Evolutionary conservation across 2,113 vertebrate species (phyloP).

Genomic region (Cheilinus undulatus): DNA sequence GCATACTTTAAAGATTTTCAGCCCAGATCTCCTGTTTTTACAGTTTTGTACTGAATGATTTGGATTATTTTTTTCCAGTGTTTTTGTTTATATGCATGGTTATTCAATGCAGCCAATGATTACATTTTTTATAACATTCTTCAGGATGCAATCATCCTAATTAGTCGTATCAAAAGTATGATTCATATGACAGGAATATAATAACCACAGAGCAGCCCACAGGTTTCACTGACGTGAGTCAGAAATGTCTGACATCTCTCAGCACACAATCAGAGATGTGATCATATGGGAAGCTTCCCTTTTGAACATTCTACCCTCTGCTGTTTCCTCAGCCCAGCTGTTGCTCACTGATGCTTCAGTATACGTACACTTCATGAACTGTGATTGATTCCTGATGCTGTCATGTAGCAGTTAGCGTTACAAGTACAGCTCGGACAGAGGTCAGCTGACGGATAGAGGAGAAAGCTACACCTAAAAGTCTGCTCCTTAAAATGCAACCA

Average conservation of each 20-base stretch:
- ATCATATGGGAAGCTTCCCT: not conserved
- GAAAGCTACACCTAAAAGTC: constrained; percentile 33
- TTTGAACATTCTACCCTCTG: not conserved
- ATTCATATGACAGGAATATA: not conserved
- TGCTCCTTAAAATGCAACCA: constrained; percentile 16
- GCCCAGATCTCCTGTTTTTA: too few species aligned
- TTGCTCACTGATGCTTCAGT: not conserved
- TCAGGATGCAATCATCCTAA: too few species aligned
- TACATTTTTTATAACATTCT: not conserved
- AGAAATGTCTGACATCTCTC: constrained; percentile 14
- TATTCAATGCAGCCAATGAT: not conserved
- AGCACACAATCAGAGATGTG: not conserved
- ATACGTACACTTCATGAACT: not conserved
- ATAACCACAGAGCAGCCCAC: not conserved
- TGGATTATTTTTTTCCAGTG: too few species aligned
- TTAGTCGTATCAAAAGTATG: not conserved
- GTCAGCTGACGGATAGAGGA: constrained; percentile 30
- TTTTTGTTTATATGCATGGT: too few species aligned
- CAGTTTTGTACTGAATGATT: too few species aligned
- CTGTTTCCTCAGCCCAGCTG: not conserved
- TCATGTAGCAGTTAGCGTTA: constrained; percentile 27
- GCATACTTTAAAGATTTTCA: too few species aligned
- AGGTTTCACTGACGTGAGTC: constrained; percentile 28
- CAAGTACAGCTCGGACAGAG: constrained; percentile 25
- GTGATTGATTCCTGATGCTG: constrained; percentile 2